Percentiles rank a stretch among this genome's conserved stretches.
Evolutionary conservation across 2,797 vertebrate genomes (phyloP).

Genomic region (Psittacula echo): DNA sequence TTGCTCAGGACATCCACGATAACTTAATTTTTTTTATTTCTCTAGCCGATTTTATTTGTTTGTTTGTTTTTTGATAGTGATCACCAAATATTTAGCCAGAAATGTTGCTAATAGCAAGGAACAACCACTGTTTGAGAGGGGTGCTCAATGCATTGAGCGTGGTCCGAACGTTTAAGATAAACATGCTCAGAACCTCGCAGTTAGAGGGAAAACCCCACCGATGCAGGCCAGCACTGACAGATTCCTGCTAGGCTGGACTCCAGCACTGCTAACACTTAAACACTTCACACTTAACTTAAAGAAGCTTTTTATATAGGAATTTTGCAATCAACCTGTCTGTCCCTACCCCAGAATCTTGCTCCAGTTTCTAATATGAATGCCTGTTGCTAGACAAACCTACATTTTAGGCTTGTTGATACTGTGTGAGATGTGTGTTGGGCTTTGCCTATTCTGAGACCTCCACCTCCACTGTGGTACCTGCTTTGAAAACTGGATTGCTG

Average conservation of each 20-base stretch:
- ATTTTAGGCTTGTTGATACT: neutral
- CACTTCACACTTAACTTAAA: neutral
- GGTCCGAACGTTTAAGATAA: neutral
- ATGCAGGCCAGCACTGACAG: neutral
- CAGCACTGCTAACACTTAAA: neutral
- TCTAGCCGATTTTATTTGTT: neutral
- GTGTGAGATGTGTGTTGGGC: neutral
- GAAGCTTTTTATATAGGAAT: neutral
- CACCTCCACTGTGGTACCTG: neutral
- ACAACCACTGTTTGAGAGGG: neutral
- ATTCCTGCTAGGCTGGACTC: neutral
- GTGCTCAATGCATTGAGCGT: neutral
- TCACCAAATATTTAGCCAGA: neutral
- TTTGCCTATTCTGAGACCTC: neutral
- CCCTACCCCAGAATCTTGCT: neutral
- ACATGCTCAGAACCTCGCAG: neutral
- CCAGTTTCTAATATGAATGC: neutral
- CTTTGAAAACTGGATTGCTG: neutral
- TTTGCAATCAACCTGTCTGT: neutral
- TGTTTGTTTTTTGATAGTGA: neutral
- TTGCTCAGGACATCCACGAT: neutral
- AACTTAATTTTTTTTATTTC: neutral
- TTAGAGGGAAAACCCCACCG: accelerated
- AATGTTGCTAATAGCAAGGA: neutral
- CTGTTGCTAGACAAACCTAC: neutral